Evolutionary conservation across 2,888 invertebrate genomes (phyloP).

Genomic region (Orthonychiurus folsomi): DNA sequence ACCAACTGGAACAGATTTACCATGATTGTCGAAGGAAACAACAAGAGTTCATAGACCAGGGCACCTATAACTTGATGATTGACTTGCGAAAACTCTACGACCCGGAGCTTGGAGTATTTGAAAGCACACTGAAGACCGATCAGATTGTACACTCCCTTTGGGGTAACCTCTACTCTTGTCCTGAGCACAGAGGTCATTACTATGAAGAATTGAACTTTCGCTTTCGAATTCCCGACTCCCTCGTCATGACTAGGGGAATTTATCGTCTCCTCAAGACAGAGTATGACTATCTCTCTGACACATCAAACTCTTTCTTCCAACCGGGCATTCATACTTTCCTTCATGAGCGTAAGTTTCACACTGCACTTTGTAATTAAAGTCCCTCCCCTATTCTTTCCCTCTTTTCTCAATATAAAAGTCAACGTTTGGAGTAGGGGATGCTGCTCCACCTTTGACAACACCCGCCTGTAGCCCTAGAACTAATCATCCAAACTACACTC

Average conservation of each 20-base stretch:
- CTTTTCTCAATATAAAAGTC: no score
- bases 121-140: conserved; percentile 16
- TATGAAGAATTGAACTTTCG: conserved; percentile 31
- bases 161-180: conserved; percentile 35
- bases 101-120: conserved; percentile 36
- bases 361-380: not conserved
- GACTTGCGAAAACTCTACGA: conserved; percentile 33
- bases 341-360: conserved; percentile 1
- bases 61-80: conserved; percentile 27
- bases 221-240: conserved; percentile 35
- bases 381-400: not conserved
- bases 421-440: no score
- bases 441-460: no score
- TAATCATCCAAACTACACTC: no score
- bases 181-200: conserved; percentile 29
- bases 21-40: conserved; percentile 33
- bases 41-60: conserved; percentile 27
- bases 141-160: conserved; percentile 34
- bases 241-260: conserved; percentile 29
- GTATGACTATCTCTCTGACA: conserved; percentile 55
- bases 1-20: no score
- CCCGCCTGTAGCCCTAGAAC: no score
- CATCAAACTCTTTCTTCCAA: conserved; percentile 43
- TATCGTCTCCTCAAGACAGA: conserved; percentile 40
- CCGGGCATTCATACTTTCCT: conserved; percentile 43